Base-by-base conservation (phyloP, 30 jellyfish, hydroid and myxozoan species). In the Hydractinia echinata region DNA sequence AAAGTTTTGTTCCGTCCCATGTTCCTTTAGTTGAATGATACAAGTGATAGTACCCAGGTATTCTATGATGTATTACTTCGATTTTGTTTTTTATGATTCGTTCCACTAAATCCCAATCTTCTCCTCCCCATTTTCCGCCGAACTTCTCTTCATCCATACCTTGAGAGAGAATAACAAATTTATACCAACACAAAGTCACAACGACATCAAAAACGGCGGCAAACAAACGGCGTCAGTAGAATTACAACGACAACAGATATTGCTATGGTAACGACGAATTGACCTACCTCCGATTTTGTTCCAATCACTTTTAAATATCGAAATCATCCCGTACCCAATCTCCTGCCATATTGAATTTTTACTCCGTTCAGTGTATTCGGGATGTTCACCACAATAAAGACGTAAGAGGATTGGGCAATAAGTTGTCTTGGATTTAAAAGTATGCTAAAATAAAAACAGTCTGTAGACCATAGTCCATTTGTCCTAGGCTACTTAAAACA, bases 101-200 rank as follows among this genome's bases (percentile, higher is more conserved):
- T 85, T 92, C 98, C 15, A 92, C 94, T 53, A 92, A 78, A 52
- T 92, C 98, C 98, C 98, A 92, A 68, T 92, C 98, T 76, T 92
- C 98, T 77, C 98, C 98, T 2, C 98, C 98, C 98, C 98, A 92
- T 81, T 79, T 87, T 67, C 66, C 84, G 6, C 87, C 83, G 83
- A 87, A 92, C 72, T 53, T 66, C 39, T 66, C 81, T 66, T 92
- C 98, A 61, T 92, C 77, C 98, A 92, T 92, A 15, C 98, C 98
- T 92, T 73, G 14, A 90, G 60, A 30, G 2, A 2, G 44, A 30
- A 30, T 30, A 30, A 30, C 1, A 30, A 30, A 30, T 0, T 0
- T 30, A 30, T 30, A 30, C 44, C 44, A 30, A n/a, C 44, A 30
- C 44, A 30, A n/a, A 30, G 44, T 30, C 2, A 30, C 2, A 30